These are phyloP conservation scores for Ophion slaviceki DNA, from an alignment of 2,888 invertebrate species.

Conservation along the genomic window DNA sequence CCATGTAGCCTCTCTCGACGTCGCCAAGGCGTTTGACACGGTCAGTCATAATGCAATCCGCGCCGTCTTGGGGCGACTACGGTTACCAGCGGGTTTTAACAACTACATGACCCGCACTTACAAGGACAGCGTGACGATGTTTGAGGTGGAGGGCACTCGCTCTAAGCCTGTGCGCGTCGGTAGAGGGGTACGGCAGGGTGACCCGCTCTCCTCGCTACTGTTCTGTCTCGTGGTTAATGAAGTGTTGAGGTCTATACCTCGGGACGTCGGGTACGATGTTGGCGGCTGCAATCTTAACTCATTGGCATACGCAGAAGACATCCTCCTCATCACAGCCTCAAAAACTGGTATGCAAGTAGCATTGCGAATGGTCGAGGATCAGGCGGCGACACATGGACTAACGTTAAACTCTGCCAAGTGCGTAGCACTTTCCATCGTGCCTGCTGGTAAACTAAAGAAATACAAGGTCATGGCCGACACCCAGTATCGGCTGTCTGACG, in stretches of 20 bases:
- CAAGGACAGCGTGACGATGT: conserved; percentile 8
- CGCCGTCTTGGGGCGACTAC: conserved; percentile 75
- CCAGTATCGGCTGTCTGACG: conserved; percentile 1
- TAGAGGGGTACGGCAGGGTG: conserved; percentile 35
- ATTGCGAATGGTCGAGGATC: conserved; percentile 16
- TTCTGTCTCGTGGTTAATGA: conserved; percentile 26
- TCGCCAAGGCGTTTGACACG: conserved; percentile 83
- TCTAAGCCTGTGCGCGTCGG: neutral
- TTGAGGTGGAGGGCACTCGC: conserved; percentile 15
- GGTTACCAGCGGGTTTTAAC: conserved; percentile 71
- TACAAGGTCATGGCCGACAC: conserved; percentile 18
- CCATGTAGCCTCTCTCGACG: conserved; percentile 81
- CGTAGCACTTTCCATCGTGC: conserved; percentile 29
- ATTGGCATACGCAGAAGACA: conserved; percentile 68
- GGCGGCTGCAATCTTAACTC: conserved; percentile 35
- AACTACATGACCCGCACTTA: conserved; percentile 9
- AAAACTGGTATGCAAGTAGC: conserved; percentile 12
- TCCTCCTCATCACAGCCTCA: conserved; percentile 54
- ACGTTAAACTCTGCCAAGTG: conserved; percentile 28
- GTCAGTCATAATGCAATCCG: conserved; percentile 76
- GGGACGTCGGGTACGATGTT: conserved; percentile 35
- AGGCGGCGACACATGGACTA: conserved; percentile 32
- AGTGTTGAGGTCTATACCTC: conserved; percentile 10
- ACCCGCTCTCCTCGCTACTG: conserved; percentile 23
- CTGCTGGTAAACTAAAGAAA: conserved; percentile 18